phyloP scores from a whole-genome alignment of 1,140 invertebrate genomes.

The Heliothis virescens region DNA sequence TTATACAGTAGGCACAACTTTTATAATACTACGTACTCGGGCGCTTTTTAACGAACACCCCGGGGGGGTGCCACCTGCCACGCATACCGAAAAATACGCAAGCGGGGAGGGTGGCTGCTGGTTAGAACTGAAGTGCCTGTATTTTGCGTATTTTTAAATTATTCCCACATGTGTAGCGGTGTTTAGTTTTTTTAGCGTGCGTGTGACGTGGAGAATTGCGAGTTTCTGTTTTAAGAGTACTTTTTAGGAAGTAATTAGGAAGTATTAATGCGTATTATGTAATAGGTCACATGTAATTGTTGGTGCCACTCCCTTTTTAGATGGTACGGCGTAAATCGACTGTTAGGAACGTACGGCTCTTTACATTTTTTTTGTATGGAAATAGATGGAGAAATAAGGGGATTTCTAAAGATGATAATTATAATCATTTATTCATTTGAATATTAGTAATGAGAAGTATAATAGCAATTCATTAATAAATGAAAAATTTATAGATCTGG shows the following conservation, averaged over 20 bases:
- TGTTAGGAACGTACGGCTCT: too few relatives aligned
- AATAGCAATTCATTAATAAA: too few relatives aligned
- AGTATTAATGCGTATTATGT: constrained; percentile 1
- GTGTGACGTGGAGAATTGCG: constrained; percentile 21
- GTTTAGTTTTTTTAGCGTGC: constrained; percentile 55
- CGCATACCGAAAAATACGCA: constrained; percentile 82
- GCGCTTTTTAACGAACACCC: constrained; percentile 82
- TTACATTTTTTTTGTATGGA: too few relatives aligned
- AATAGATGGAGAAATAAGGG: too few relatives aligned
- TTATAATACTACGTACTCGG: constrained; percentile 85
- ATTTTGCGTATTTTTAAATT: constrained; percentile 77
- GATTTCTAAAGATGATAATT: too few relatives aligned
- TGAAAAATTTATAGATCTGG: too few relatives aligned
- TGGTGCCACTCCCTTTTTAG: constrained; percentile 20
- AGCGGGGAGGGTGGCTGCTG: constrained; percentile 64
- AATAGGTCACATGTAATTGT: constrained; percentile 4
- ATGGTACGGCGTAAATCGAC: too few relatives aligned
- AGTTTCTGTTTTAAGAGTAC: too few relatives aligned
- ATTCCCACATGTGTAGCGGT: constrained; percentile 64
- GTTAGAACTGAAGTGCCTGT: constrained; percentile 76
- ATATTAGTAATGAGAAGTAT: too few relatives aligned
- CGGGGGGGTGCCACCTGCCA: constrained; percentile 77
- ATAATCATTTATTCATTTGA: too few relatives aligned
- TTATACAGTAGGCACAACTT: constrained; percentile 85
- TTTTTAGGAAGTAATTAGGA: not conserved